Evolutionary conservation across 2,113 vertebrate species (phyloP).

Genomic region (Leucoraja erinaceus): DNA sequence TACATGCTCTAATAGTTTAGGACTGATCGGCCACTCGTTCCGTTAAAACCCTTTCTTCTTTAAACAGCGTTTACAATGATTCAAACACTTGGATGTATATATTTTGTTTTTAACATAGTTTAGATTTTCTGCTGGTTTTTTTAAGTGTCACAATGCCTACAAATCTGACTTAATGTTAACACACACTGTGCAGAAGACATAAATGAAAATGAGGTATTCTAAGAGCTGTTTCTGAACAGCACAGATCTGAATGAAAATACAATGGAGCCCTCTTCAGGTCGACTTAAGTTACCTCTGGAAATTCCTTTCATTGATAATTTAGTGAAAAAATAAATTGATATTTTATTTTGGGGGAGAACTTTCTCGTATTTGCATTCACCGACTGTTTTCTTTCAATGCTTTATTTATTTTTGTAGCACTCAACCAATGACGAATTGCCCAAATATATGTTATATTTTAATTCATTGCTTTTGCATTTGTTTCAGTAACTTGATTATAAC

Average conservation of each 20-base stretch:
- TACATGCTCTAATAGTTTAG: neutral
- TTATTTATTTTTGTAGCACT: neutral
- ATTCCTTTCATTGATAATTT: neutral
- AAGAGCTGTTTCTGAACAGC: neutral
- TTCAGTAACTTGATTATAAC: neutral
- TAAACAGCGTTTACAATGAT: neutral
- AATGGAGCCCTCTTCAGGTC: slow-evolving; percentile 37
- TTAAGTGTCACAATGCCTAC: neutral
- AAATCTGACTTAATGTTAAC: slow-evolving; percentile 27
- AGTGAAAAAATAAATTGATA: neutral
- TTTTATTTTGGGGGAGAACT: neutral
- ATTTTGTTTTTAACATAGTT: slow-evolving; percentile 10
- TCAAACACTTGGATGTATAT: neutral
- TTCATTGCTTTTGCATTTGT: slow-evolving; percentile 23
- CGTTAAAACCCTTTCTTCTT: neutral
- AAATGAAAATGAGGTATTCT: slow-evolving; percentile 21
- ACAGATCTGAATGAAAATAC: slow-evolving; percentile 20
- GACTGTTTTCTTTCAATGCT: neutral
- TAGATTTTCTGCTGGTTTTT: neutral
- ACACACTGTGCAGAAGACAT: slow-evolving; percentile 22
- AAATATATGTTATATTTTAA: neutral
- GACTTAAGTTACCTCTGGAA: neutral
- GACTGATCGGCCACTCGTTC: neutral
- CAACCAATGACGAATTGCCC: neutral
- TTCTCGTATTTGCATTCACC: neutral